Evolutionary conservation across 2,797 vertebrate species (phyloP).

Genomic region (Gambelia wislizenii): DNA sequence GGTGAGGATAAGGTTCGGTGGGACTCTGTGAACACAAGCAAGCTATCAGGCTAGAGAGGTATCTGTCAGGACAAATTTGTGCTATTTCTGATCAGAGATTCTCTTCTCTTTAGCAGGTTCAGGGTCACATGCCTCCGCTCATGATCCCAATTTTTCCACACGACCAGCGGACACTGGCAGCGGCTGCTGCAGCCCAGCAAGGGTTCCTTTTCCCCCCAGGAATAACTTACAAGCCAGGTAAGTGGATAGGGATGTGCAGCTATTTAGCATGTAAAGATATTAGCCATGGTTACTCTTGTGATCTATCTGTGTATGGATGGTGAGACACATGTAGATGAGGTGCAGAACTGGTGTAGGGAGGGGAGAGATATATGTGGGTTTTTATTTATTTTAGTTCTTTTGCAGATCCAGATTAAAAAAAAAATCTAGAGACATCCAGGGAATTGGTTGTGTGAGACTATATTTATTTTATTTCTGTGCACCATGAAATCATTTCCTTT

Average conservation of each 20-base stretch:
- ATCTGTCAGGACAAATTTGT: conserved; percentile 88
- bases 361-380: background rate
- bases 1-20: conserved; percentile 74
- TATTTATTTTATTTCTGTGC: conserved; percentile 29
- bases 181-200: conserved; percentile 97
- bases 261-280: conserved; percentile 62
- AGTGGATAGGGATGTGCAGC: conserved; percentile 63
- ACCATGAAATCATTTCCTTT: conserved; percentile 33
- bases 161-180: conserved; percentile 99
- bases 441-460: conserved; percentile 35
- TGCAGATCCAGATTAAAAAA: conserved; percentile 54
- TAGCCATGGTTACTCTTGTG: conserved; percentile 52
- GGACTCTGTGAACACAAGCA: conserved; percentile 81
- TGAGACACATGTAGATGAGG: conserved; percentile 10
- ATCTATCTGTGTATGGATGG: conserved; percentile 47
- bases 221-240: conserved; percentile 99
- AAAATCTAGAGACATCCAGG: conserved; percentile 24
- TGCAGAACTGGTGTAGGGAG: background rate
- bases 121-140: conserved; percentile 99
- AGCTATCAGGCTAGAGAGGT: conserved; percentile 79
- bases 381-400: conserved; percentile 8
- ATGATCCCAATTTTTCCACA: conserved; percentile 99
- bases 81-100: conserved; percentile 94
- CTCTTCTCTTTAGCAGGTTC: conserved; percentile 99
- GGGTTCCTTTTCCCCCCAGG: conserved; percentile 98